These are phyloP conservation scores for Aphidoletes aphidimyza DNA, from an alignment of 2,888 invertebrate genomes.

Conservation along the genomic window DNA sequence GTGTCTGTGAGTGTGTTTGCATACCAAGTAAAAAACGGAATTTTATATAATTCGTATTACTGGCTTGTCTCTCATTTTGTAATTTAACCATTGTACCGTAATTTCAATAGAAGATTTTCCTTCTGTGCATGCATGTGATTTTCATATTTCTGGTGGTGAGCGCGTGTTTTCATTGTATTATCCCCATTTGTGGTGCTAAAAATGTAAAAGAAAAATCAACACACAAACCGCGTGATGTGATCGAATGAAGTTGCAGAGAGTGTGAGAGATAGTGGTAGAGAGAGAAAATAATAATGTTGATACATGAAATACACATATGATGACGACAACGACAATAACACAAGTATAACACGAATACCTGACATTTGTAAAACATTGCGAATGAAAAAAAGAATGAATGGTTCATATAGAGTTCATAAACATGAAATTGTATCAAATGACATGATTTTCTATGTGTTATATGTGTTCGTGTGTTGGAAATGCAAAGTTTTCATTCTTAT, in stretches of 20 bases:
- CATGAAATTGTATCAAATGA: not conserved
- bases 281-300: too few species aligned
- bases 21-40: too few species aligned
- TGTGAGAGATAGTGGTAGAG: too few species aligned
- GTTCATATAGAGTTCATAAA: constrained; percentile 10
- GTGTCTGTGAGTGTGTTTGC: too few species aligned
- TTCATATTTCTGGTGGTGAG: too few species aligned
- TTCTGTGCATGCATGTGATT: not conserved
- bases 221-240: too few species aligned
- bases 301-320: not conserved
- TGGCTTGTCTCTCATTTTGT: not conserved
- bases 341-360: not conserved
- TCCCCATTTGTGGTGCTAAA: not conserved
- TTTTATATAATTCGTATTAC: not conserved
- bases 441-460: too few species aligned
- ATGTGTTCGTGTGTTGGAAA: not conserved
- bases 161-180: not conserved
- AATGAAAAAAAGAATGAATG: not conserved
- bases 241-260: too few species aligned
- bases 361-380: not conserved
- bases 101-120: not conserved
- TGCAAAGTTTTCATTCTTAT: not conserved
- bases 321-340: not conserved
- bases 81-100: not conserved
- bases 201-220: not conserved